A percentile compares a stretch with the other conserved stretches of the same genome.
Evolutionary conservation across 2,113 vertebrate genomes (phyloP).

Genomic region (Myiagra hebetior): DNA sequence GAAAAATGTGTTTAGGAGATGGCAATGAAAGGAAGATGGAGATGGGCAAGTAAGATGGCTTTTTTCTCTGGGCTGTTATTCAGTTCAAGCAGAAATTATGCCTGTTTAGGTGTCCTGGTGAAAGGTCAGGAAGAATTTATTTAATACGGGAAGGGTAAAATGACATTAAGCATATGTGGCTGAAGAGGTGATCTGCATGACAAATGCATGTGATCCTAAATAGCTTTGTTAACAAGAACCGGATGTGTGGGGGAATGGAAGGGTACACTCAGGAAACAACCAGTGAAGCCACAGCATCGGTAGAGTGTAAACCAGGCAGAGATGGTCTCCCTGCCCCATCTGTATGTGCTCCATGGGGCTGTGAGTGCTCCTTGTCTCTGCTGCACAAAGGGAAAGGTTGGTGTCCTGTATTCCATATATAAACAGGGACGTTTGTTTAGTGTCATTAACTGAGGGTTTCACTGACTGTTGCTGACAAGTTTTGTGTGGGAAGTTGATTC

Average conservation of each 20-base stretch:
- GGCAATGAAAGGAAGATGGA: neutral
- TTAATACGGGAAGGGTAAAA: neutral
- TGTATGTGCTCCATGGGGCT: fast-evolving
- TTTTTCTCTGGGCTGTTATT: neutral
- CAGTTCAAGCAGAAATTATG: neutral
- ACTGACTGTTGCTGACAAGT: neutral
- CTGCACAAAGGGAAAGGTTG: neutral
- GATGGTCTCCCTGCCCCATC: neutral
- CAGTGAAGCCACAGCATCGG: fast-evolving
- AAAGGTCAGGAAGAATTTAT: neutral
- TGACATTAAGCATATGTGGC: neutral
- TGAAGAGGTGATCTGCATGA: neutral
- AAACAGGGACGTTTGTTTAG: neutral
- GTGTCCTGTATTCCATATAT: neutral
- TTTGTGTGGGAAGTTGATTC: neutral
- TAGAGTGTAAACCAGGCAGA: neutral
- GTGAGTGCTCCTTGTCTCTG: neutral
- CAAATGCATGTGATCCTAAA: neutral
- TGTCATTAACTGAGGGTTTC: neutral
- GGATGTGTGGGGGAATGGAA: neutral
- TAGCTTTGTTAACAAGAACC: neutral
- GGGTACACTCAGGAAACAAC: neutral
- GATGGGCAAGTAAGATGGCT: neutral
- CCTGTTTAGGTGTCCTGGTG: neutral
- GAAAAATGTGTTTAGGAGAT: neutral